phyloP scores from a whole-genome alignment of 37 sponge, comb jelly and placozoan species.

The Halisarca cf. caerulea region DNA sequence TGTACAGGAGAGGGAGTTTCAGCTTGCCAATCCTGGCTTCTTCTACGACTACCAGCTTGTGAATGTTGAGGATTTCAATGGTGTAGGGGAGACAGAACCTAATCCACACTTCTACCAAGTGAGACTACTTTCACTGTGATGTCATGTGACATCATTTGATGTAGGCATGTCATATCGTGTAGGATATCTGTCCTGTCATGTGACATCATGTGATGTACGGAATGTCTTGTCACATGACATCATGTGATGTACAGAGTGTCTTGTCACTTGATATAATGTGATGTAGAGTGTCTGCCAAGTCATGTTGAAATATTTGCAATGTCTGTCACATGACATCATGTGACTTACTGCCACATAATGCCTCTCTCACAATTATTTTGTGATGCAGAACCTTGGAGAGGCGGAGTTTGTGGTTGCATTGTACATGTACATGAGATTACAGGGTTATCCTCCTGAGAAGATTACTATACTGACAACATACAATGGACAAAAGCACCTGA shows the following conservation, averaged over 20 bases:
- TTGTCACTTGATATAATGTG: no score
- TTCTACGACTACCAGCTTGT: slow-evolving; percentile 91
- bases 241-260: neutral
- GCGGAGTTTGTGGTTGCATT: slow-evolving; percentile 95
- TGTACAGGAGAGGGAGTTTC: slow-evolving; percentile 70
- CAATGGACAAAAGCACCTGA: slow-evolving; percentile 99
- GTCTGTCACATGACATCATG: no score
- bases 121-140: neutral
- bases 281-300: neutral
- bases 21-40: slow-evolving; percentile 84
- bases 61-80: slow-evolving; percentile 96
- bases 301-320: no score
- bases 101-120: slow-evolving; percentile 95
- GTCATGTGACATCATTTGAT: neutral
- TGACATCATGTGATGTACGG: neutral
- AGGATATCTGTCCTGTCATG: neutral
- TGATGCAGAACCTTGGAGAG: slow-evolving; percentile 90
- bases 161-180: neutral
- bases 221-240: neutral
- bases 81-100: slow-evolving; percentile 91
- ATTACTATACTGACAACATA: slow-evolving; percentile 99
- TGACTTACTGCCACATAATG: neutral
- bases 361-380: neutral
- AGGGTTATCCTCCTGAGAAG: slow-evolving; percentile 94
- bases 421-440: slow-evolving; percentile 99